Conservation (phyloP, 2,888 invertebrate species). For the Anoplius nigerrimus region DNA sequence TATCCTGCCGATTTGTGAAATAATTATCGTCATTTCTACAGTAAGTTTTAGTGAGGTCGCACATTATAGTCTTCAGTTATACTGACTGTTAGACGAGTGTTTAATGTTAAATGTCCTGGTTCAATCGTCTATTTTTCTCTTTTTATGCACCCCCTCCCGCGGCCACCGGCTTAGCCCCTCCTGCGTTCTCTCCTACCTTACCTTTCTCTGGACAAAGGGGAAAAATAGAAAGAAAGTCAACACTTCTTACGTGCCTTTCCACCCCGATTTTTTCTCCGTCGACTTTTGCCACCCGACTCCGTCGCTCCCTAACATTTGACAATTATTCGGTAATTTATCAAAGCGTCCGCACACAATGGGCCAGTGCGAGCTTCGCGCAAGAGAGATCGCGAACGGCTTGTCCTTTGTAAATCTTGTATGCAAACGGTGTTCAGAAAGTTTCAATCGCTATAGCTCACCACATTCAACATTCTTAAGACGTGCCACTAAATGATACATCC, state of each 20-base stretch:
- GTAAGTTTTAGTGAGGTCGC: no score
- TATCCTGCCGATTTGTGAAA: no score
- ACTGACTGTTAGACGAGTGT: no score
- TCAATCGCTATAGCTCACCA: slow-evolving; percentile 15
- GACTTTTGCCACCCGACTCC: no score
- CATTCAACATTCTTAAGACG: background rate
- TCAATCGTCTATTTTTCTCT: no score
- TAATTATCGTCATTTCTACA: no score
- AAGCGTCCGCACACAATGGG: slow-evolving; percentile 72
- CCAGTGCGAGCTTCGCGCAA: slow-evolving; percentile 57
- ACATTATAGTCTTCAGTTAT: no score
- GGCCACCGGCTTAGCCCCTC: no score
- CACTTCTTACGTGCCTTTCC: slow-evolving; percentile 20
- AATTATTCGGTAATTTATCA: slow-evolving; percentile 76
- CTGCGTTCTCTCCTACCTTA: slow-evolving; percentile 22
- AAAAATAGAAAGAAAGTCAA: slow-evolving; percentile 40
- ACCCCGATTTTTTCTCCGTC: slow-evolving; percentile 5
- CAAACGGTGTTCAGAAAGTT: slow-evolving; percentile 61
- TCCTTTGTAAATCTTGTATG: slow-evolving; percentile 46
- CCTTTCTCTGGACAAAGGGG: background rate
- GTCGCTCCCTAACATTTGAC: slow-evolving; percentile 71
- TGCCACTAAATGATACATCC: no score
- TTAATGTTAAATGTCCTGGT: no score
- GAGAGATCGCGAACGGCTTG: slow-evolving; percentile 54
- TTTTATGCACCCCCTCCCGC: no score